Conservation (phyloP, 2,888 invertebrate species). For the Carabus problematicus region DNA sequence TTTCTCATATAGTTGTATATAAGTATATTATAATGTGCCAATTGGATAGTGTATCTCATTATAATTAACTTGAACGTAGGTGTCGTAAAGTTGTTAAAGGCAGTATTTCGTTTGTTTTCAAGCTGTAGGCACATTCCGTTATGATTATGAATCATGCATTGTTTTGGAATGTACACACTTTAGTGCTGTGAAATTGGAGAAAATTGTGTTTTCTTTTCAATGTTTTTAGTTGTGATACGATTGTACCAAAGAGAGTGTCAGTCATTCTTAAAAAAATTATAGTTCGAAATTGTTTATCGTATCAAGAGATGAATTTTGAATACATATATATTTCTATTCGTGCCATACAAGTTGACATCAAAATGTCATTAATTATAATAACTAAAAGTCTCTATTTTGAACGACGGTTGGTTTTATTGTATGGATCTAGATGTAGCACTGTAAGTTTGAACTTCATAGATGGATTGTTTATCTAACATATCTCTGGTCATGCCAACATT, state of each 20-base stretch:
- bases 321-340: slow-evolving; percentile 50
- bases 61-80: slow-evolving; percentile 34
- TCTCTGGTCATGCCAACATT: slow-evolving; percentile 57
- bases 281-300: slow-evolving; percentile 39
- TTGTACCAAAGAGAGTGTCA: slow-evolving; percentile 58
- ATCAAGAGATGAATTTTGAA: slow-evolving; percentile 44
- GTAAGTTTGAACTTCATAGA: slow-evolving; percentile 38
- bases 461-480: slow-evolving; percentile 53
- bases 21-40: slow-evolving; percentile 57
- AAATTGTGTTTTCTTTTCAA: slow-evolving; percentile 43
- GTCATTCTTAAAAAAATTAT: slow-evolving; percentile 39
- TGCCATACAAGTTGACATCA: slow-evolving; percentile 50
- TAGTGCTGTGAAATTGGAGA: slow-evolving; percentile 58
- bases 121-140: slow-evolving; percentile 37
- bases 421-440: slow-evolving; percentile 41
- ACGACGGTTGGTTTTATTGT: slow-evolving; percentile 36
- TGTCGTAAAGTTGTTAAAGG: slow-evolving; percentile 46
- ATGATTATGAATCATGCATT: slow-evolving; percentile 33
- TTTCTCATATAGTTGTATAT: slow-evolving; percentile 55
- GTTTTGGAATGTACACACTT: slow-evolving; percentile 50
- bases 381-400: slow-evolving; percentile 39
- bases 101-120: slow-evolving; percentile 45
- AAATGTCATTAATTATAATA: slow-evolving; percentile 47
- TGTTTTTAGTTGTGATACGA: slow-evolving; percentile 57
- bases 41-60: slow-evolving; percentile 47